phyloP scores from a whole-genome alignment of 2,888 invertebrate species.

The Hirtodrosophila cameraria region DNA sequence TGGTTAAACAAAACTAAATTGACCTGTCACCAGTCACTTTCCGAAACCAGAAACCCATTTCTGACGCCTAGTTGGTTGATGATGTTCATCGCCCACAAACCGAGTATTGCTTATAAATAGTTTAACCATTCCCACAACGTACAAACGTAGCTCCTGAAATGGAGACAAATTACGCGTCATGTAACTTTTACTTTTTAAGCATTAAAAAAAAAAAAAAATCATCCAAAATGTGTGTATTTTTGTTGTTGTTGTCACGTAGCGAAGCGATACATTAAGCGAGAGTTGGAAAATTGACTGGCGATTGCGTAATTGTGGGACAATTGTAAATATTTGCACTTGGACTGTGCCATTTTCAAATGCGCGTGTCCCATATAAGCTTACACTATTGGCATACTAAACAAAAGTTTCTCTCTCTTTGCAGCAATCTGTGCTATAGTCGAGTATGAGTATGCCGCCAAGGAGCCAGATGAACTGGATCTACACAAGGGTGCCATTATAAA shows the following conservation, averaged over 20 bases:
- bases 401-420: slow-evolving; percentile 62
- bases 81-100: slow-evolving; percentile 14
- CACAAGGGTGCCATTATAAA: slow-evolving; percentile 92
- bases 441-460: slow-evolving; percentile 93
- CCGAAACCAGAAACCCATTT: slow-evolving; percentile 24
- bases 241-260: slow-evolving; percentile 71
- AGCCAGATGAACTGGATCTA: slow-evolving; percentile 93
- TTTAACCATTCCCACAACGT: slow-evolving; percentile 31
- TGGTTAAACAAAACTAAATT: slow-evolving; percentile 12
- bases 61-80: slow-evolving; percentile 25
- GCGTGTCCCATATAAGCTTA: slow-evolving; percentile 41
- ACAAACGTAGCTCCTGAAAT: slow-evolving; percentile 7
- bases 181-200: slow-evolving; percentile 74
- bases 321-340: slow-evolving; percentile 66
- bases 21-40: slow-evolving; percentile 10
- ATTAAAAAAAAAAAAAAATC: slow-evolving; percentile 22
- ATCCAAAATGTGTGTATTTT: slow-evolving; percentile 45
- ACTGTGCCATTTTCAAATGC: slow-evolving; percentile 44
- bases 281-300: slow-evolving; percentile 15
- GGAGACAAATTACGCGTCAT: slow-evolving; percentile 61
- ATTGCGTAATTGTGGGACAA: slow-evolving; percentile 60
- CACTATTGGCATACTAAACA: slow-evolving; percentile 33
- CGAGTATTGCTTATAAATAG: not conserved
- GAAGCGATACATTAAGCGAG: slow-evolving; percentile 18
- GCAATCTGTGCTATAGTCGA: slow-evolving; percentile 92